Evolutionary conservation across 1,140 invertebrate genomes (phyloP).

Genomic region (Dufourea novaeangliae): DNA sequence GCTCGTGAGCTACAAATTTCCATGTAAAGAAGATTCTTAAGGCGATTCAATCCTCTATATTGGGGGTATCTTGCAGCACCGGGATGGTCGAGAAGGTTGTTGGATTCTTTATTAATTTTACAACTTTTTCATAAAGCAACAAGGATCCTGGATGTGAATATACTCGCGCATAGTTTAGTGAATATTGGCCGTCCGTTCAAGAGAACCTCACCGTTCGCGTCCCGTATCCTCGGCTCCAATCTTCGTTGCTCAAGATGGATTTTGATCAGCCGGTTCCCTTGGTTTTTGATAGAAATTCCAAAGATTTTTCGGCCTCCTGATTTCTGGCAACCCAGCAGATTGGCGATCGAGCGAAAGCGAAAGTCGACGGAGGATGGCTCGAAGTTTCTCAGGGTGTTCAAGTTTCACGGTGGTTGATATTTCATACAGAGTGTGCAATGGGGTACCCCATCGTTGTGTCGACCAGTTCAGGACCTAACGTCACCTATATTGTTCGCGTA

Average conservation of each 20-base stretch:
- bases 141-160: slow-evolving; percentile 37
- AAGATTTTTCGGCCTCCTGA: slow-evolving; percentile 45
- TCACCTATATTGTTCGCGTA: slow-evolving; percentile 76
- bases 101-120: slow-evolving; percentile 68
- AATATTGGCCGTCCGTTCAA: slow-evolving; percentile 10
- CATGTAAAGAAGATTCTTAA: neutral
- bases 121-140: slow-evolving; percentile 65
- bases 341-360: slow-evolving; percentile 44
- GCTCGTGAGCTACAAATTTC: neutral
- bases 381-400: slow-evolving; percentile 81
- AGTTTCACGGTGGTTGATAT: slow-evolving; percentile 82
- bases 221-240: neutral
- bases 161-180: slow-evolving; percentile 65
- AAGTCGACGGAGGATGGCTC: slow-evolving; percentile 55
- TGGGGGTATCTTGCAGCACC: too few species aligned
- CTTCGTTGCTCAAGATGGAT: neutral
- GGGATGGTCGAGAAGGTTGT: neutral
- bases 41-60: neutral
- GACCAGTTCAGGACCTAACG: slow-evolving; percentile 65
- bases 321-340: slow-evolving; percentile 21
- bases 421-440: slow-evolving; percentile 80
- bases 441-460: slow-evolving; percentile 70
- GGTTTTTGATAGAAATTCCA: slow-evolving; percentile 57
- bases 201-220: neutral
- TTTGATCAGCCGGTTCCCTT: slow-evolving; percentile 38